Percentiles rank a stretch among this genome's conserved stretches.
Conservation (phyloP, 1,140 invertebrate species). For the Conus betulinus region DNA sequence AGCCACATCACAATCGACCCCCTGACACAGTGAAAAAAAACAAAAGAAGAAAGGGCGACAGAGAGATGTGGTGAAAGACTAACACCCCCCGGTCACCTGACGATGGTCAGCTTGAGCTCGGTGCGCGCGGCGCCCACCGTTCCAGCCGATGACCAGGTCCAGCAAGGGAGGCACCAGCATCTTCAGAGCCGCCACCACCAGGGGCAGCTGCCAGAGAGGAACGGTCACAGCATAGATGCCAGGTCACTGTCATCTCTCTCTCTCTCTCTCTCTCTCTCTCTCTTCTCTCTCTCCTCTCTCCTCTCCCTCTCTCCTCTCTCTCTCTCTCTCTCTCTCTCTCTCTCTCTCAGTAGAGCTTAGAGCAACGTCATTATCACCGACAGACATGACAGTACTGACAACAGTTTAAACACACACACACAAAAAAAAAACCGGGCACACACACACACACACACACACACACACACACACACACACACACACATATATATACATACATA, state of each 20-base stretch:
- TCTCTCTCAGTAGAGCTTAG: too few species aligned
- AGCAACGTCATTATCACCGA: too few species aligned
- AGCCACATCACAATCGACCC: too few species aligned
- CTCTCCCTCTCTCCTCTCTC: background rate
- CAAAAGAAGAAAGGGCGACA: background rate
- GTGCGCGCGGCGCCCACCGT: conserved; percentile 60
- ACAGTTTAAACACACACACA: background rate
- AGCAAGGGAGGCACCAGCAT: conserved; percentile 61
- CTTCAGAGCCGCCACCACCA: conserved; percentile 60
- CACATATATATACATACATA: conserved; percentile 1
- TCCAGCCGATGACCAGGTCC: conserved; percentile 57
- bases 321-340: background rate
- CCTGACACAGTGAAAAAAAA: background rate
- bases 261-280: too few species aligned
- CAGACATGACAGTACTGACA: background rate
- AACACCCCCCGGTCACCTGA: conserved; percentile 44
- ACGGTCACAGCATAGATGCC: background rate
- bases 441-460: background rate
- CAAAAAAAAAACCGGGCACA: too few species aligned
- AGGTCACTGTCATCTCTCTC: background rate
- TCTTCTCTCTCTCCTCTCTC: background rate
- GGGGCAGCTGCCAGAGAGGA: conserved; percentile 52
- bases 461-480: background rate
- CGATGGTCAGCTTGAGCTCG: conserved; percentile 58
- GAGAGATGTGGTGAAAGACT: background rate